phyloP scores from a whole-genome alignment of 2,888 invertebrate species.

The Agrochola lychnidis region DNA sequence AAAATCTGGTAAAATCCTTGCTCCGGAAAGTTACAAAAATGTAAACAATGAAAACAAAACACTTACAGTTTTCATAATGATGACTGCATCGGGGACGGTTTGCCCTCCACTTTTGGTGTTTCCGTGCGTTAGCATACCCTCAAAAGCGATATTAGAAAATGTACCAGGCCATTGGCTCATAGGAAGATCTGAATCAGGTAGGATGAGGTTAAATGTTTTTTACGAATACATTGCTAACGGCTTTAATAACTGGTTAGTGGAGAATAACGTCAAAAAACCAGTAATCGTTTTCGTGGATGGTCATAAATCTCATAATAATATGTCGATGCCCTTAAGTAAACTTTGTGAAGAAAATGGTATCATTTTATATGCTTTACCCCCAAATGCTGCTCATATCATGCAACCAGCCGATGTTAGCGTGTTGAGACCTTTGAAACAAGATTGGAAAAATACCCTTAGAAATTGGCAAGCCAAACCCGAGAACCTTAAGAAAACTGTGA shows the following conservation, averaged over 20 bases:
- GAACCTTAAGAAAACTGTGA: not conserved
- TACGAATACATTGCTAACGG: constrained; percentile 9
- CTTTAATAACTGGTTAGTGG: not conserved
- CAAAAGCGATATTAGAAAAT: not conserved
- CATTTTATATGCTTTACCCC: not conserved
- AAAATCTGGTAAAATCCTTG: not conserved
- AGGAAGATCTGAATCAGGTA: not conserved
- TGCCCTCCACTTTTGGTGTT: constrained; percentile 13
- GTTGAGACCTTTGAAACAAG: constrained; percentile 4
- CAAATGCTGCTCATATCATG: not conserved
- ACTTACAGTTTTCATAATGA: constrained; percentile 2
- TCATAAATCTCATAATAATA: not conserved
- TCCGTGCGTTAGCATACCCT: not conserved
- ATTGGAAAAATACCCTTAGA: not conserved
- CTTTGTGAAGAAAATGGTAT: constrained; percentile 23
- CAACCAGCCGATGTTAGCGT: constrained; percentile 8
- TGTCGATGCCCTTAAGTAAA: not conserved
- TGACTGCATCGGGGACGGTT: not conserved
- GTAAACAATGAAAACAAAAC: not conserved
- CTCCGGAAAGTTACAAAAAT: not conserved
- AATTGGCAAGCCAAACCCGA: not conserved
- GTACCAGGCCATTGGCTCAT: not conserved
- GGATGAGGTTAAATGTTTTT: not conserved
- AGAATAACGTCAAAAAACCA: not conserved
- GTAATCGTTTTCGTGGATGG: constrained; percentile 14